These are phyloP conservation scores for Lepetodrilus schrolli DNA, from an alignment of 2,888 invertebrate genomes.

Conservation along the genomic window DNA sequence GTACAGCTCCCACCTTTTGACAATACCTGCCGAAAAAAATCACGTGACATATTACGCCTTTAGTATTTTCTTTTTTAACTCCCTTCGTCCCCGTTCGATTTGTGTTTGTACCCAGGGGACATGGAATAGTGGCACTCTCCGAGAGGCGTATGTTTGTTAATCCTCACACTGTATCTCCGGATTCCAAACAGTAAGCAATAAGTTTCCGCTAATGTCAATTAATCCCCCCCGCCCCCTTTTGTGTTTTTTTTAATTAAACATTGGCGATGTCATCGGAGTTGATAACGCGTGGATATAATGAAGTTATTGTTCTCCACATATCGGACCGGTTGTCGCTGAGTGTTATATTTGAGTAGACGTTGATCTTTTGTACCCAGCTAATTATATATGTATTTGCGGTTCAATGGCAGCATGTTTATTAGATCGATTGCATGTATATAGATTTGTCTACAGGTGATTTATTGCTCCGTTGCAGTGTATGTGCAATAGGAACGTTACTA, in stretches of 20 bases:
- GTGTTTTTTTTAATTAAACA: not conserved
- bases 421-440: not conserved
- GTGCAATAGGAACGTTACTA: not conserved
- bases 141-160: not conserved
- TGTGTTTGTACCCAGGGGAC: not conserved
- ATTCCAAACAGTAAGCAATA: not conserved
- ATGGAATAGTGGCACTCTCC: not conserved
- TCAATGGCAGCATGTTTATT: conserved; percentile 16
- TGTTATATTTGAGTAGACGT: too few relatives aligned
- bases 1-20: not conserved
- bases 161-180: not conserved
- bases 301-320: not conserved
- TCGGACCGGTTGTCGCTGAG: not conserved
- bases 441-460: conserved; percentile 8
- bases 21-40: not conserved
- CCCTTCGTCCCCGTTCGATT: not conserved
- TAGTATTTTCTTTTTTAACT: not conserved
- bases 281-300: not conserved
- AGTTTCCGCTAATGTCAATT: conserved; percentile 7
- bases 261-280: not conserved
- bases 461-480: conserved; percentile 11
- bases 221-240: not conserved
- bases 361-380: not conserved
- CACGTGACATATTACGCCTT: not conserved
- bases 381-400: not conserved